Percentiles rank a stretch among this genome's conserved stretches.
Evolutionary conservation across 2,888 invertebrate species (phyloP).

Genomic region (Microplitis manilae): DNA sequence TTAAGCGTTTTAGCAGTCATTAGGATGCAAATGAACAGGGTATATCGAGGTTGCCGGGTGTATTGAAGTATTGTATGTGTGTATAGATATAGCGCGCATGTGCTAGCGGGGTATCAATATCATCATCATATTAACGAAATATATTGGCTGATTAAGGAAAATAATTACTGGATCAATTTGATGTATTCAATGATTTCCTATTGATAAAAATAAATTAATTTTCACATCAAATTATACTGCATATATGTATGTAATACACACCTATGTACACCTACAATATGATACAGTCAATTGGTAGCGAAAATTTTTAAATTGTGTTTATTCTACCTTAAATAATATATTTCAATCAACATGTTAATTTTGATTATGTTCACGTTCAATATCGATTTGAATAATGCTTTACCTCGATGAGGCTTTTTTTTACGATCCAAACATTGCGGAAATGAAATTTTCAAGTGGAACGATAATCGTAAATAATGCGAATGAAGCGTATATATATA

Average conservation of each 20-base stretch:
- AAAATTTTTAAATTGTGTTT: slow-evolving; percentile 15
- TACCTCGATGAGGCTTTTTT: slow-evolving; percentile 14
- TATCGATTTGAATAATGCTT: slow-evolving; percentile 6
- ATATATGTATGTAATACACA: not conserved
- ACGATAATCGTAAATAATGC: slow-evolving; percentile 45
- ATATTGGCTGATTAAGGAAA: slow-evolving; percentile 3
- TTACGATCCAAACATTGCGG: slow-evolving; percentile 33
- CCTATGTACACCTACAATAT: not conserved
- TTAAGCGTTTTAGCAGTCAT: slow-evolving; percentile 50
- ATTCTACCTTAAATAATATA: not conserved
- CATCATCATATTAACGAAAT: slow-evolving; percentile 3
- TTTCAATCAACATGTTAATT: slow-evolving; percentile 13
- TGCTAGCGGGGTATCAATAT: not conserved
- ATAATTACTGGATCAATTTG: slow-evolving; percentile 15
- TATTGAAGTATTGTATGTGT: not conserved
- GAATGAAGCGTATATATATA: slow-evolving; percentile 28
- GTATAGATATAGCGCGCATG: not conserved
- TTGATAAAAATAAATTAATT: not conserved
- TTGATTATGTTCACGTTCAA: slow-evolving; percentile 13
- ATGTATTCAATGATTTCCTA: not conserved
- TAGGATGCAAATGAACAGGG: slow-evolving; percentile 50
- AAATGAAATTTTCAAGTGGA: slow-evolving; percentile 40
- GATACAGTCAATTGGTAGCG: not conserved
- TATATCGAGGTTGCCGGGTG: slow-evolving; percentile 5
- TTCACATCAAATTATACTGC: not conserved